Evolutionary conservation across 2,113 vertebrate genomes (phyloP), one percentile per base, ranked within the genome.

Genomic region (Butorides virescens): DNA sequence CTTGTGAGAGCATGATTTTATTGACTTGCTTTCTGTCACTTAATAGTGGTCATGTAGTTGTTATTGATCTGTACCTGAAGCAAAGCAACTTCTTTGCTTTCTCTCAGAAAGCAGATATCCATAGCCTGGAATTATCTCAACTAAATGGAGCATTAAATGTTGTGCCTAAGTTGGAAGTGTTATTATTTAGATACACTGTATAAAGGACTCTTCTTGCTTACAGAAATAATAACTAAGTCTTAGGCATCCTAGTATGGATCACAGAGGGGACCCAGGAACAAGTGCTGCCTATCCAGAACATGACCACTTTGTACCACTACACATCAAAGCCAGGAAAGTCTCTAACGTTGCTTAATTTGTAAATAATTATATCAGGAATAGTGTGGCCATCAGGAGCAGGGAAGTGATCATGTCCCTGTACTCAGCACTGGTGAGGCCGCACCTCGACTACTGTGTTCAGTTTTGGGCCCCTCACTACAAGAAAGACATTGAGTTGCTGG

Each of bases 1-100:
- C 32, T 94, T 77, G 72, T 90, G 75, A 79, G 46, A 85, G 34
- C n/a, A 50, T 55, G 46, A 14, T 82, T 90, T 90, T 90, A 94
- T 90, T 83, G 88, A 90, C 52, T 92, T 83, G 62, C 18, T 90
- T 95, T 71, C 56, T 90, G 56, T 92, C 65, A 90, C 49, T 82
- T 93, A 56, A 37, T 61, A 91, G 61, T 36, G 6, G 26, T 75
- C 63, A 62, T 91, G 72, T 75, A 92, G 83, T 39, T 49, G 4
- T 50, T 95, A 93, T 91, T 68, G 90, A 96, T 78, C 49, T 39
- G 25, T 7, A 81, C 39, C 53, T 52, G 71, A 82, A 83, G 37
- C 30, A 91, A 83, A 94, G 16, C 29, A 65, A 19, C 11, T 5
- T n/a, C 19, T 88, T 52, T 0, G 1, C 20, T 92, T 93, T 78